Evolutionary conservation across 2,797 vertebrate genomes (phyloP).

Genomic region (Ficedula albicollis): DNA sequence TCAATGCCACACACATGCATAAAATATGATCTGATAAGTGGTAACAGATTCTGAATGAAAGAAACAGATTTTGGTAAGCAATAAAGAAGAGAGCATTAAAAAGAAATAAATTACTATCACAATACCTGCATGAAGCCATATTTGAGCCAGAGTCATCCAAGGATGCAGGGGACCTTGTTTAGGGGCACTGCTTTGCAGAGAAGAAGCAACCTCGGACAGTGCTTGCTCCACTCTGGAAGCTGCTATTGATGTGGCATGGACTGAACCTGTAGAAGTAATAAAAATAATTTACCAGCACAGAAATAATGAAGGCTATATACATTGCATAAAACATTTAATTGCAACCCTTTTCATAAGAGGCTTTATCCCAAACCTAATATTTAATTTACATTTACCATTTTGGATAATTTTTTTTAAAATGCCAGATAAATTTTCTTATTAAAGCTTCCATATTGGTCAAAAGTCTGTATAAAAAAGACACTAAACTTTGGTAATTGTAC

Average conservation of each 20-base stretch:
- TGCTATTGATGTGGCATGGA: conserved; percentile 95
- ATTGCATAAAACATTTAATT: not conserved
- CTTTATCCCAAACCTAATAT: not conserved
- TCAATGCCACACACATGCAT: not conserved
- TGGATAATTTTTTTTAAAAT: not conserved
- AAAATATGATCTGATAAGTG: not conserved
- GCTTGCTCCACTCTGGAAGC: conserved; percentile 98
- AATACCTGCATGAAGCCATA: conserved; percentile 98
- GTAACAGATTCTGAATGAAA: not conserved
- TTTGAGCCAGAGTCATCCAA: conserved; percentile 99
- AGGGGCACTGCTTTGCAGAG: conserved; percentile 94
- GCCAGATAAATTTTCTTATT: not conserved
- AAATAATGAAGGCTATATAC: not conserved
- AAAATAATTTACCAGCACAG: not conserved
- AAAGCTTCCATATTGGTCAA: not conserved
- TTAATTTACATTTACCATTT: not conserved
- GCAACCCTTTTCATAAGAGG: not conserved
- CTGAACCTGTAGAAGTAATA: conserved; percentile 81
- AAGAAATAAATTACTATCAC: not conserved
- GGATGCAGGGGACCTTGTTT: conserved; percentile 96
- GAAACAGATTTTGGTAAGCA: not conserved
- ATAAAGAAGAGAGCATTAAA: not conserved
- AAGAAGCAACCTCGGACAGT: conserved; percentile 94
- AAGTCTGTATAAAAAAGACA: not conserved
- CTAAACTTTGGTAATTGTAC: not conserved